Conservation (phyloP, 2,888 invertebrate species). For the Thecocarcelia acutangulata region DNA sequence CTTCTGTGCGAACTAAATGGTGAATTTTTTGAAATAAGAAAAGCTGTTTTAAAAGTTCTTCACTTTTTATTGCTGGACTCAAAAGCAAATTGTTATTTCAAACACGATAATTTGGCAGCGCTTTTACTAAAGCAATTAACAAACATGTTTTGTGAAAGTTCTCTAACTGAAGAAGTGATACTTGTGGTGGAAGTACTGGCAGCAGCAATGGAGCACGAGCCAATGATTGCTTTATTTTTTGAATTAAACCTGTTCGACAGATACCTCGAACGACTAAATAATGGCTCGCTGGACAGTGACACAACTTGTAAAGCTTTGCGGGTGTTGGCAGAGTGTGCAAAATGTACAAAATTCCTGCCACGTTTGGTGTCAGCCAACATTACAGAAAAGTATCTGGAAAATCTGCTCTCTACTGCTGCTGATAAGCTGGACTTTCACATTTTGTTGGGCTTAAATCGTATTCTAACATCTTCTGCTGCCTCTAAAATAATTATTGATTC, state of each 20-base stretch:
- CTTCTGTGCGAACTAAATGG: conserved; percentile 76
- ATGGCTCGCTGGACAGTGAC: conserved; percentile 52
- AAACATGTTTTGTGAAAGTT: conserved; percentile 72
- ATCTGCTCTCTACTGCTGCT: conserved; percentile 71
- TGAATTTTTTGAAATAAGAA: conserved; percentile 74
- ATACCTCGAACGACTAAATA: conserved; percentile 71
- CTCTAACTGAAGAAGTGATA: conserved; percentile 67
- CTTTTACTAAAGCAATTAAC: conserved; percentile 75
- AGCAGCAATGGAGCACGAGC: conserved; percentile 74
- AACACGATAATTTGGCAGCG: conserved; percentile 67
- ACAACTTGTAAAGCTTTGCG: conserved; percentile 72
- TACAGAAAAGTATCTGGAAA: conserved; percentile 72
- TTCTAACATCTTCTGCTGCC: conserved; percentile 72
- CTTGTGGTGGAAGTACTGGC: conserved; percentile 75
- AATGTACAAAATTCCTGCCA: conserved; percentile 71
- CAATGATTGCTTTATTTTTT: conserved; percentile 75
- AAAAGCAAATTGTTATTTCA: conserved; percentile 71
- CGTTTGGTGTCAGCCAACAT: conserved; percentile 73
- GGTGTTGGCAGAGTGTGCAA: conserved; percentile 75
- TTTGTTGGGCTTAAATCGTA: conserved; percentile 74
- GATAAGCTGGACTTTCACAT: conserved; percentile 69
- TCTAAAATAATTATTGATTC: conserved; percentile 71
- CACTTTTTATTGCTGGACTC: conserved; percentile 73
- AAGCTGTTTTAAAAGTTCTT: conserved; percentile 73
- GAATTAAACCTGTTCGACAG: conserved; percentile 76